These are phyloP conservation scores for Perizoma flavofasciatum DNA, from an alignment of 2,888 invertebrate genomes.

Conservation along the genomic window DNA sequence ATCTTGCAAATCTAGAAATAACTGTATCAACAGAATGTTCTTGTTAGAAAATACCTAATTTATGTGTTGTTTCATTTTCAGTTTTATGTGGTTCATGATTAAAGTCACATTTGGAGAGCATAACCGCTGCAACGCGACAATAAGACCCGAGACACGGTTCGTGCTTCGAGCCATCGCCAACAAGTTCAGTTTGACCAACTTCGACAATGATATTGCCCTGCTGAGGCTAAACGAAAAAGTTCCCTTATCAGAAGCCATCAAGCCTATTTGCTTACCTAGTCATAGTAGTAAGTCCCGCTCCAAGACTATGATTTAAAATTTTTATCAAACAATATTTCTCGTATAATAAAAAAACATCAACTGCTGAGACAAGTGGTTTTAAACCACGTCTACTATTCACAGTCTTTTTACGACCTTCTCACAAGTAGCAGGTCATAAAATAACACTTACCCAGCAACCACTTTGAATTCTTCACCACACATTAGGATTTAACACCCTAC, in stretches of 20 bases:
- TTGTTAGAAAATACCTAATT: conserved; percentile 19
- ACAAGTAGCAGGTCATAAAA: too few relatives aligned
- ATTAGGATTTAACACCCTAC: too few relatives aligned
- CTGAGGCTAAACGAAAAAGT: conserved; percentile 92
- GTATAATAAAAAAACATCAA: too few relatives aligned
- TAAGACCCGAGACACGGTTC: conserved; percentile 90
- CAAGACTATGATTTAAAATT: too few relatives aligned
- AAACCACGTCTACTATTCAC: too few relatives aligned
- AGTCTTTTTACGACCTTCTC: too few relatives aligned
- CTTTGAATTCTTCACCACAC: too few relatives aligned
- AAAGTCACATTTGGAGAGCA: conserved; percentile 95
- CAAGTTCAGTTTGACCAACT: conserved; percentile 93
- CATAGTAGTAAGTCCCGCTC: conserved; percentile 72
- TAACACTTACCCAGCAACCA: too few relatives aligned
- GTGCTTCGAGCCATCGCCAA: conserved; percentile 90
- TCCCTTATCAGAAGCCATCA: conserved; percentile 89
- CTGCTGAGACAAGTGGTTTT: too few relatives aligned
- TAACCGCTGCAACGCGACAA: conserved; percentile 90
- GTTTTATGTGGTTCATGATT: conserved; percentile 97
- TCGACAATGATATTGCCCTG: conserved; percentile 94
- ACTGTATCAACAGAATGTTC: too few relatives aligned
- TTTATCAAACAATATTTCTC: too few relatives aligned
- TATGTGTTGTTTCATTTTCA: conserved; percentile 61
- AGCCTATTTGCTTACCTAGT: conserved; percentile 92
- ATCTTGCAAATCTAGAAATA: too few relatives aligned